Conservation (phyloP, 2,113 vertebrate genomes). For the Podarcis raffonei region DNA sequence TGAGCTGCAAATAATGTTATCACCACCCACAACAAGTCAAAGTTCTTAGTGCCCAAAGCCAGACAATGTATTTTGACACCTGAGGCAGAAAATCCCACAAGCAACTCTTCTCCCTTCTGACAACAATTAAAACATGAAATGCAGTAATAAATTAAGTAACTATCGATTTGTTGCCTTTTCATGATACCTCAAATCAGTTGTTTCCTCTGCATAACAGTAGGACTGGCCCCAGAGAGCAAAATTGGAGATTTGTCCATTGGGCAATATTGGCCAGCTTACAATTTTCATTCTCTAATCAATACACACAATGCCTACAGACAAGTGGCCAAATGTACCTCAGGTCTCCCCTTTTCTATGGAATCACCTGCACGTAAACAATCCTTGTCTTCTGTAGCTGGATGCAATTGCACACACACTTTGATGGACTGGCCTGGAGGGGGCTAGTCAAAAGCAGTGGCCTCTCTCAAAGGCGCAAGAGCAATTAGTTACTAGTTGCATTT, state of each 20-base stretch:
- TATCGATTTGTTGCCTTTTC: too few species aligned
- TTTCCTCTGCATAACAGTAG: too few species aligned
- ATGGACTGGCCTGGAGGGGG: neutral
- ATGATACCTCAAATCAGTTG: too few species aligned
- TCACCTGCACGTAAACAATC: neutral
- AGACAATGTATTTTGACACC: too few species aligned
- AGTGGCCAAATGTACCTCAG: neutral
- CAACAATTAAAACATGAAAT: too few species aligned
- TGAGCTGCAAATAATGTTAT: too few species aligned
- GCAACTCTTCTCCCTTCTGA: too few species aligned
- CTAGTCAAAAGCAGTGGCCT: neutral
- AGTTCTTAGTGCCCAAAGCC: too few species aligned
- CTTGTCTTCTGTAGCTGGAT: neutral
- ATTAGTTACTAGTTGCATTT: neutral
- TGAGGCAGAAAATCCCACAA: too few species aligned
- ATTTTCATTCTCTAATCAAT: conserved; percentile 4
- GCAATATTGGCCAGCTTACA: conserved; percentile 60
- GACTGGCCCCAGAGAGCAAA: conserved; percentile 49
- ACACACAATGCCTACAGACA: neutral
- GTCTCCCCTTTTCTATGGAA: neutral
- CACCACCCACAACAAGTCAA: too few species aligned
- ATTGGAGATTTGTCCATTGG: conserved; percentile 59
- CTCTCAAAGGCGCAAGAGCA: neutral
- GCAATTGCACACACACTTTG: neutral
- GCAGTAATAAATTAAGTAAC: too few species aligned